Percentiles rank a stretch among this genome's conserved stretches.
Evolutionary conservation across 92 coral and sea anemone genomes (phyloP).

Genomic region (Porites rus): DNA sequence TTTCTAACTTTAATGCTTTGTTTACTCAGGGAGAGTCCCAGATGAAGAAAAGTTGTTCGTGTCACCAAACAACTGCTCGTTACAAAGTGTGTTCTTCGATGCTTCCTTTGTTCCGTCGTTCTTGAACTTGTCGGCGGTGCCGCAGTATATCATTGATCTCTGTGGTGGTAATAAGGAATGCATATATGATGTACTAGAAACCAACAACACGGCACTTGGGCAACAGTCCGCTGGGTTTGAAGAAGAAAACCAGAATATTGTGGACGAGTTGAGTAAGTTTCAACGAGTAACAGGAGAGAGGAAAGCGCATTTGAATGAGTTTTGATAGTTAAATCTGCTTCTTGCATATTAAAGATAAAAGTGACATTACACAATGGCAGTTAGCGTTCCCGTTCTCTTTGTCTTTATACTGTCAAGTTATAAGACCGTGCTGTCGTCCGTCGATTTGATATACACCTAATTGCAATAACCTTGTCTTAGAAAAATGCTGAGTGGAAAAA

Average conservation of each 20-base stretch:
- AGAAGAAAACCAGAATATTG: conserved; percentile 50
- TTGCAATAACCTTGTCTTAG: too few species aligned
- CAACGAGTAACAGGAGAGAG: background rate
- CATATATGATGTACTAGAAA: conserved; percentile 60
- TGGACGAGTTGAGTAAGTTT: conserved; percentile 61
- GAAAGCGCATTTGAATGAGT: too few species aligned
- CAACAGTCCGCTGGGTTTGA: conserved; percentile 50
- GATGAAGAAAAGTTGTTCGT: conserved; percentile 68
- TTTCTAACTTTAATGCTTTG: background rate
- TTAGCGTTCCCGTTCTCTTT: too few species aligned
- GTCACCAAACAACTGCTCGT: conserved; percentile 44
- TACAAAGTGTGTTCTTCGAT: conserved; percentile 71
- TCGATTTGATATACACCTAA: too few species aligned
- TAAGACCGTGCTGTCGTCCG: too few species aligned
- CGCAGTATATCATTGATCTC: background rate
- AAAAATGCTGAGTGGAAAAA: too few species aligned
- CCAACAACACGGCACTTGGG: conserved; percentile 67
- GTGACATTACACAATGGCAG: too few species aligned
- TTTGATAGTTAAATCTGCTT: too few species aligned
- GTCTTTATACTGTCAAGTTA: too few species aligned
- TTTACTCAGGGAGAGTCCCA: conserved; percentile 65
- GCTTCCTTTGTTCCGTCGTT: conserved; percentile 61
- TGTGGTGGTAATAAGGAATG: conserved; percentile 70
- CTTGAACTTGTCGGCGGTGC: conserved; percentile 36
- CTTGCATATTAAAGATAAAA: too few species aligned